Base-by-base conservation (phyloP, 2,888 invertebrate species). In the Apoderus coryli region DNA sequence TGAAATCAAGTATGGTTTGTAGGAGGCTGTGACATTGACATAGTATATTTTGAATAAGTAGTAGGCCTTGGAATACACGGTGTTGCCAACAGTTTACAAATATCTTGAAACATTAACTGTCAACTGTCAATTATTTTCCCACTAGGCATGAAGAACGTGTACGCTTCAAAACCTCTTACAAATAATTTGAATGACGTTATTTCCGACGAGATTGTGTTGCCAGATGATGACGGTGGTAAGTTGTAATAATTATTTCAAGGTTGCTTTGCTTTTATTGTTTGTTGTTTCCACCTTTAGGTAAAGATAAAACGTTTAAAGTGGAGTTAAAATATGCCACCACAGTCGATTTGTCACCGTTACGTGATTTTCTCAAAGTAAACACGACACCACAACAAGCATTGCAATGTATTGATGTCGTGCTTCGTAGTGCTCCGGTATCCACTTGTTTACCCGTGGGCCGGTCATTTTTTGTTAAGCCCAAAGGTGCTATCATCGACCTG, bases 331-430 rank as follows among this genome's bases (percentile, higher is more conserved):
- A 54, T 38, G 73, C 65, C 0, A 64, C 66, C 2, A 34, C 50
- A 1, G 63, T 76, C 0, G 69, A 75, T 44, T 52, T 51, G 35
- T 40, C 37, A 10, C 45, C 47, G 6, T 32, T 49, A 6, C 34
- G 38, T 3, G 32, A 49, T 32, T 38, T 42, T n/a, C 29, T 36
- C 11, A 19, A 39, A 25, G 2, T 36, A 3, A 22, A 25, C 11
- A 27, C 19, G 5, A 56, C 63, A 0, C 71, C 74, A 1, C 67
- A 67, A 31, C 67, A 65, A 35, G 72, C 65, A 1, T 57, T 81
- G 10, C 85, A 84, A 52, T 84, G 80, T n/a, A 56, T 92, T 16
- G 89, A 92, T 53, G 75, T 90, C 2, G 76, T 89, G 25, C 62
- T 93, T 48, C 60, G 79, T 10, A 70, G 71, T 48, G 64, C 74